Base-by-base conservation (phyloP, 2,888 invertebrate genomes). In the Thymelicus sylvestris region DNA sequence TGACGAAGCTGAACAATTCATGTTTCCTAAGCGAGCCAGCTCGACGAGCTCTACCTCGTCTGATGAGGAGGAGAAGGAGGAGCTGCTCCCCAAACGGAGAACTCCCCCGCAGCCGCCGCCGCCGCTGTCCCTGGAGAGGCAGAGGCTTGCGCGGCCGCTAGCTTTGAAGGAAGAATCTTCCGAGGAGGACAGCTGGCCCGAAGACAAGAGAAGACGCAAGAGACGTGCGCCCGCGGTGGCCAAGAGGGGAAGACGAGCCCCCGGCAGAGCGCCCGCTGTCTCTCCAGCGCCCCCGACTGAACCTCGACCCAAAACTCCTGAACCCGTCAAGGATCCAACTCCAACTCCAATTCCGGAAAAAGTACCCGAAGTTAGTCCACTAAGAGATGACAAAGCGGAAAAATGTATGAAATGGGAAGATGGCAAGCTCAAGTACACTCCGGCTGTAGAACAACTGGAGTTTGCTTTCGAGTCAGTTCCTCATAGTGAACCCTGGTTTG, bases 1-100 rank as follows among this genome's bases (percentile, higher is more conserved):
- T 80, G 97, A 97, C 78, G 97, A 98, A 85, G 98, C 98, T 0
- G 97, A 97, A 80, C 97, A 96, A 78, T 98, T 98, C 83, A 96
- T 98, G 95, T 98, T 98, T 82, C 96, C 97, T 0, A 96, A 95
- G 77, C 94, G 95, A 55, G 95, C 96, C 19, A 95, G 95, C 71
- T 92, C 94, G 0, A 85, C 89, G 0, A 93, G 91, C 71, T 95
- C 94, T 31, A 93, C 94, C 12, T 93, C 94, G 0, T 95, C 94
- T 6, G 95, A 95, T 0, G 95, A 95, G 74, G 95, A 95, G 0
- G 95, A 83, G 13, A 84, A 68, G 1, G 77, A 77, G 24, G 75
- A 77, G 10, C 67, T 77, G 3, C 80, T 86, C 15, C 90, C 94
- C 60, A 92, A 92, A 5, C 91, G 93, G 7, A 93, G 92, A 59